Conservation (phyloP, 1,140 invertebrate species). For the Drosophila carrolli region DNA sequence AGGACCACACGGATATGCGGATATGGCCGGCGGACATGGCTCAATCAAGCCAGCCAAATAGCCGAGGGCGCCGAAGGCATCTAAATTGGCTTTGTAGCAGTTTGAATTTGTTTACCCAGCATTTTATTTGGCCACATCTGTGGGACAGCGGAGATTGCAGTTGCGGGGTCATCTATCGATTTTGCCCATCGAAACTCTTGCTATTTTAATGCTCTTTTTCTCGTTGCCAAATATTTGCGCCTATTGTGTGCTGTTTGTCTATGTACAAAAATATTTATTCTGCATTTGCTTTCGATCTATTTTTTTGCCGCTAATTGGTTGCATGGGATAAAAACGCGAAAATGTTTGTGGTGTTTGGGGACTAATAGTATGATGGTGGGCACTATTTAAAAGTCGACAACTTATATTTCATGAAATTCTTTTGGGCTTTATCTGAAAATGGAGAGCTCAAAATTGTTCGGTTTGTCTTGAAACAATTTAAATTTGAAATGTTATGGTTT, state of each 20-base stretch:
- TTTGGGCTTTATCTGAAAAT: neutral
- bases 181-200: slow-evolving; percentile 21
- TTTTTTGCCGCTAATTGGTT: slow-evolving; percentile 35
- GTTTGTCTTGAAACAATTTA: neutral
- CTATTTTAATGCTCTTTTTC: slow-evolving; percentile 24
- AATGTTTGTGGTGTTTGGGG: neutral
- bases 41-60: slow-evolving; percentile 60
- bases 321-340: neutral
- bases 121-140: slow-evolving; percentile 43
- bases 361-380: slow-evolving; percentile 1
- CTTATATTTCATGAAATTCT: neutral
- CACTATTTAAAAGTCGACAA: slow-evolving; percentile 6
- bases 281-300: slow-evolving; percentile 20
- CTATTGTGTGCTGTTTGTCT: slow-evolving; percentile 27
- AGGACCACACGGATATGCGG: slow-evolving; percentile 25
- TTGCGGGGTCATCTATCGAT: slow-evolving; percentile 27
- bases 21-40: slow-evolving; percentile 48
- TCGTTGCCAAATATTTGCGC: slow-evolving; percentile 31
- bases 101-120: slow-evolving; percentile 48
- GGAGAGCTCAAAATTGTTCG: neutral
- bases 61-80: slow-evolving; percentile 4
- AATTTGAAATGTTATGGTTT: neutral
- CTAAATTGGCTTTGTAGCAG: slow-evolving; percentile 50
- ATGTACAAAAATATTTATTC: slow-evolving; percentile 37
- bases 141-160: slow-evolving; percentile 6